These are phyloP conservation scores for Solea senegalensis DNA, from an alignment of 2,113 vertebrate genomes.

Conservation along the genomic window DNA sequence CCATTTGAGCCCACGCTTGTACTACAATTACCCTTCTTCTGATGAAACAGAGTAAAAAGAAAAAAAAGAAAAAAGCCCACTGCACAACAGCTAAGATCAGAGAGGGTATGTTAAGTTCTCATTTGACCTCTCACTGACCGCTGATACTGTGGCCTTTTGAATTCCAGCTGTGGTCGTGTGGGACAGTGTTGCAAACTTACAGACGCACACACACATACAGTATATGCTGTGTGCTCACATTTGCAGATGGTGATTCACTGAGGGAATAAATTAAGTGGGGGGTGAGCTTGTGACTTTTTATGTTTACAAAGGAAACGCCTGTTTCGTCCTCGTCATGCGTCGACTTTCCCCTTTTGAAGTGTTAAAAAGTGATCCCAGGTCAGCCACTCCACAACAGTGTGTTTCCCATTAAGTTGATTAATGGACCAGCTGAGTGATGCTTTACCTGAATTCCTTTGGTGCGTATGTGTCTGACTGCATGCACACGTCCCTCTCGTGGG, in stretches of 20 bases:
- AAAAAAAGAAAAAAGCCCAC: conserved; percentile 8
- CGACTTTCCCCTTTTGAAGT: conserved; percentile 55
- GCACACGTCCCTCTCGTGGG: neutral
- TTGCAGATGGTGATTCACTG: neutral
- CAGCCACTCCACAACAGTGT: conserved; percentile 13
- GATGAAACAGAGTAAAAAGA: conserved; percentile 29
- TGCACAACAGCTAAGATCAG: conserved; percentile 49
- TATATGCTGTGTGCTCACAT: neutral
- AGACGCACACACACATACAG: neutral
- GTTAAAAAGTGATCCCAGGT: conserved; percentile 42
- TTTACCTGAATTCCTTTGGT: conserved; percentile 13
- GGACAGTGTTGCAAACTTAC: neutral
- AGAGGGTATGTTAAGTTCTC: conserved; percentile 34
- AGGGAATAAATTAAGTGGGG: neutral
- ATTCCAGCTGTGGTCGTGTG: conserved; percentile 9
- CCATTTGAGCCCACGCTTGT: conserved; percentile 50
- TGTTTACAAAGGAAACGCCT: conserved; percentile 11
- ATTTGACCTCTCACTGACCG: conserved; percentile 47
- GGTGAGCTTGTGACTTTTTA: neutral
- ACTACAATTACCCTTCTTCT: conserved; percentile 51
- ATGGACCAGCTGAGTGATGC: conserved; percentile 39
- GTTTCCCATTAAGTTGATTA: conserved; percentile 59
- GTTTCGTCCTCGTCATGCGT: conserved; percentile 31
- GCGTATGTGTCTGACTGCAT: conserved; percentile 1
- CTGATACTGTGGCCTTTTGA: conserved; percentile 17